Base-by-base conservation (phyloP, 2,888 invertebrate genomes). In the Hydrotaea diabolus region DNA sequence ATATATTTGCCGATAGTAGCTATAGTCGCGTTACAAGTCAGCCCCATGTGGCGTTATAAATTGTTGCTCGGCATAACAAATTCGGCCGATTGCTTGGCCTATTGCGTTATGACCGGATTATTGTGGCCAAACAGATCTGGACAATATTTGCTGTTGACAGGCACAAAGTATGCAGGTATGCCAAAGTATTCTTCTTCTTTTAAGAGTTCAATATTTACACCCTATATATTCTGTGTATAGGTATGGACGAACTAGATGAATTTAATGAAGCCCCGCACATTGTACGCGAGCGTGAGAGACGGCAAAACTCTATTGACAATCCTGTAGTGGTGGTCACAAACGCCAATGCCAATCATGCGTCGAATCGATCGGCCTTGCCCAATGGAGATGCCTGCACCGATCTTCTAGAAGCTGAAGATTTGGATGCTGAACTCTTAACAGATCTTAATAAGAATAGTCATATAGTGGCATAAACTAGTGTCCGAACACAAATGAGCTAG, bases 1-100 rank as follows among this genome's bases (percentile, higher is more conserved):
- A 97, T 98, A 88, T 99, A 99, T 92, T 94, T 99, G 90, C 98
- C 99, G 13, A 96, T 98, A 83, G 96, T 99, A 87, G 98, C 98
- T 77, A 94, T 99, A 76, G 96, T 99, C 87, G 97, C 98, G 13
- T 94, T 98, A 77, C 97, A 98, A 93, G 96, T 99, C 77, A 98
- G 98, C 85, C 96, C 98, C 62, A 93, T 99, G 89, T 99, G 98
- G 98, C 95, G 98, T 93, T 97, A 97, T 92, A 99, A 99, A 93
- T 95, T 99, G 89, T 93, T 99, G 82, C 94, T 98, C 89, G 98
- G 98, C 89, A 98, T 99, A 89, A 98, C 97, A 23, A 98, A 98
- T 91, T 97, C 98, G 0, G 98, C 98, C 0, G 98, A 99, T 91
- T 97, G 98, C 92, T 94, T 98, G 89, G 98, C 98, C 0, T 98